Evolutionary conservation across 2,888 invertebrate genomes (phyloP).

Genomic region (Calameuta pallipes): DNA sequence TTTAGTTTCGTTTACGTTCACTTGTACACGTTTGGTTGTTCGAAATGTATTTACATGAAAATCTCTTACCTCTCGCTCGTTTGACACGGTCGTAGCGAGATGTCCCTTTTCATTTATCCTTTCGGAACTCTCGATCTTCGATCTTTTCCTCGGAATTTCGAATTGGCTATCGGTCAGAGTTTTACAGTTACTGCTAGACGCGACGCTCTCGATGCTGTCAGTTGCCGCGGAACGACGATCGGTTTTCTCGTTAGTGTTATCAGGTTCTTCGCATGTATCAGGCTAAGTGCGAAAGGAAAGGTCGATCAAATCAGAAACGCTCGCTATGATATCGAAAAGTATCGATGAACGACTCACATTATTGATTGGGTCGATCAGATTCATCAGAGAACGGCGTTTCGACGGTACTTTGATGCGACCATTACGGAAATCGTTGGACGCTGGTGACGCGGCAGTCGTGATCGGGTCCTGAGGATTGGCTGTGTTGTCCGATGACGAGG

Average conservation of each 20-base stretch:
- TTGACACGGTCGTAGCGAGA: neutral
- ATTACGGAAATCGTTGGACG: slow-evolving; percentile 21
- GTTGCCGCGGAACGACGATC: too few relatives aligned
- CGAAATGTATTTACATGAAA: too few relatives aligned
- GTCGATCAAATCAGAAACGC: too few relatives aligned
- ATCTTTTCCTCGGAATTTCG: slow-evolving; percentile 54
- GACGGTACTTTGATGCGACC: neutral
- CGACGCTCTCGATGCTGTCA: neutral
- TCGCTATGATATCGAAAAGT: too few relatives aligned
- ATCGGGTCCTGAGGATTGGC: slow-evolving; percentile 60
- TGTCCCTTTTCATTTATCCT: neutral
- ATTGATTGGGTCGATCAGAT: neutral
- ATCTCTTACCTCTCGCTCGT: too few relatives aligned
- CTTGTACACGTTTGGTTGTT: too few relatives aligned
- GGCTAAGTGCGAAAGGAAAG: too few relatives aligned
- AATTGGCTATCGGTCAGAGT: slow-evolving; percentile 41
- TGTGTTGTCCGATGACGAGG: slow-evolving; percentile 36
- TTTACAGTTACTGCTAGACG: slow-evolving; percentile 21
- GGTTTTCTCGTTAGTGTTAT: too few relatives aligned
- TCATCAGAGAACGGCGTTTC: slow-evolving; percentile 11
- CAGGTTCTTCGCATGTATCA: too few relatives aligned
- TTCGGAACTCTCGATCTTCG: slow-evolving; percentile 49
- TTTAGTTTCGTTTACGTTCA: too few relatives aligned
- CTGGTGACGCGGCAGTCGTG: slow-evolving; percentile 60
- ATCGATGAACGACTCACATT: too few relatives aligned